Evolutionary conservation across 2,797 vertebrate genomes (phyloP), one percentile per base, ranked within the genome.

Genomic region (Danio aesculapii): DNA sequence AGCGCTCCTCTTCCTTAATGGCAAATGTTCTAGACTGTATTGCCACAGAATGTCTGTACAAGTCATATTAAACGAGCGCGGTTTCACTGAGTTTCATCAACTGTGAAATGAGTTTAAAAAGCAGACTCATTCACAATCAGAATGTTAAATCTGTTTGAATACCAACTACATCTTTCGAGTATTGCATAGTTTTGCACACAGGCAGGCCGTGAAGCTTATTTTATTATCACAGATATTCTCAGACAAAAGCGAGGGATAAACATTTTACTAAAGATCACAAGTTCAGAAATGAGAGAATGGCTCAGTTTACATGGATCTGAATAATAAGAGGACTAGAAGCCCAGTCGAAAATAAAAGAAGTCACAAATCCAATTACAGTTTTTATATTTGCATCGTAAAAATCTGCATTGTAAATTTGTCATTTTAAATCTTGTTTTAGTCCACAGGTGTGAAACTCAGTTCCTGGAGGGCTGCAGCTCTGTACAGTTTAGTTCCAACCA

Each of bases 91-190:
- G 71, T 81, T 75, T 81, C 62, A 68, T 81, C 79, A 81, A 81
- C 71, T 81, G 79, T 81, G 79, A 81, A 81, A 81, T 81, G 62
- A 75, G 70, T 75, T 81, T 64, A 52, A 64, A 66, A 55, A 55
- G 13, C 58, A 72, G 49, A 63, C 41, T 63, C 14, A 8, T 74
- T 58, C 59, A 49, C 50, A 50, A 67, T 59, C 71, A 21, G 19
- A 75, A 74, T 58, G 52, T 81, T 44, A 81, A 58, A 75, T 67
- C 16, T 12, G 61, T 75, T 75, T 81, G 62, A 81, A 66, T 75
- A 50, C 59, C 62, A 68, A 19, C 59, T 50, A 58, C 62, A 58
- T 58, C 52, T 58, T 49, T 44, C 59, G n/a, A 81, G 44, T 12
- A 66, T 64, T 63, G 50, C 41, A 1, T 66, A 47, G 49, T 49